Evolutionary conservation across 2,113 vertebrate species (phyloP).

Genomic region (Larimichthys polyactis): DNA sequence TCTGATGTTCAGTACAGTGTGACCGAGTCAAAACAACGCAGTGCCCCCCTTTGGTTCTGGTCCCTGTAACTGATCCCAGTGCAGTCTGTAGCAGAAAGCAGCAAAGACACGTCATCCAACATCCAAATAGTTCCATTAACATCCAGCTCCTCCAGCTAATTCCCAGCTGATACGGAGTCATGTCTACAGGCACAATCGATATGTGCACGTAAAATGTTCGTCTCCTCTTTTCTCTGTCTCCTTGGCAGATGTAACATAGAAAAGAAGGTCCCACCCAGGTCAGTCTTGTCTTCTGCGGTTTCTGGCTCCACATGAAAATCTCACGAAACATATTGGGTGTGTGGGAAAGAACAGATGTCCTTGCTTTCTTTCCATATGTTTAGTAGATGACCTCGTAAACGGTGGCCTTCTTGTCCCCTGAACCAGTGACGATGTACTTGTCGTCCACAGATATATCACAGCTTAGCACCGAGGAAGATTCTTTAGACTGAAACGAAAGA

Average conservation of each 20-base stretch:
- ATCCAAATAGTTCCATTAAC: slow-evolving; percentile 20
- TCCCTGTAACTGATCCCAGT: slow-evolving; percentile 46
- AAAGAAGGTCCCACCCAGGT: slow-evolving; percentile 22
- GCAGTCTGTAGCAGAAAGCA: slow-evolving; percentile 38
- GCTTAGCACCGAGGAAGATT: slow-evolving; percentile 96
- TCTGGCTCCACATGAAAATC: slow-evolving; percentile 56
- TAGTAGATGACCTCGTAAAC: slow-evolving; percentile 99
- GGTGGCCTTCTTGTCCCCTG: slow-evolving; percentile 98
- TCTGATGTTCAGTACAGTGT: slow-evolving; percentile 23
- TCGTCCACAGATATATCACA: slow-evolving; percentile 98
- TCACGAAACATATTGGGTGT: slow-evolving; percentile 60
- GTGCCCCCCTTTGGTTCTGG: slow-evolving; percentile 42
- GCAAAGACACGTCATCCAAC: background rate
- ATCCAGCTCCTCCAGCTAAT: slow-evolving; percentile 40
- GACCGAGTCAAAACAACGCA: slow-evolving; percentile 39
- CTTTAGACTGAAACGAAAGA: slow-evolving; percentile 89
- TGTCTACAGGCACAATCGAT: slow-evolving; percentile 39
- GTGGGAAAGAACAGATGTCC: slow-evolving; percentile 29
- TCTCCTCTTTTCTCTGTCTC: slow-evolving; percentile 26
- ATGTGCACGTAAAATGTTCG: slow-evolving; percentile 30
- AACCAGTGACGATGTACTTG: slow-evolving; percentile 98
- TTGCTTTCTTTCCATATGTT: slow-evolving; percentile 6
- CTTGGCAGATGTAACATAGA: slow-evolving; percentile 33
- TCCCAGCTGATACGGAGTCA: slow-evolving; percentile 35
- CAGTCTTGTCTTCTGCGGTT: slow-evolving; percentile 19